Evolutionary conservation across 2,888 invertebrate species (phyloP), one percentile per base, ranked within the genome.

Genomic region (Acronicta alni): DNA sequence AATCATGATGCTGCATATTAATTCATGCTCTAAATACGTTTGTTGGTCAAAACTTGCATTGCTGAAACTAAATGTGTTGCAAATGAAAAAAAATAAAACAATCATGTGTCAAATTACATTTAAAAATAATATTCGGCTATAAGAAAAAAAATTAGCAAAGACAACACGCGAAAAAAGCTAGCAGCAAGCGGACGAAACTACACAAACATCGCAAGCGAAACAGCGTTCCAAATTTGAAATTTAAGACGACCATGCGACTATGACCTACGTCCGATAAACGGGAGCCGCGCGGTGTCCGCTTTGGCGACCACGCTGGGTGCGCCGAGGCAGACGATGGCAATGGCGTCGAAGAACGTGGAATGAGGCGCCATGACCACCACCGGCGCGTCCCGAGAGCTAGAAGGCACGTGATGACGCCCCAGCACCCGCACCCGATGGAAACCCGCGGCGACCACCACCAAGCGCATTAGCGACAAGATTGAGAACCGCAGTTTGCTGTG

Each of bases 251-350:
- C 71, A 72, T 72, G 71, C 71, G 42, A 39, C 38, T 54, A 44
- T 17, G 67, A 93, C 97, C 89, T 97, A 98, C 98, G 98, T 96
- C 99, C 99, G 90, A 98, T 97, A 82, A 98, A 95, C 59, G 98
- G 98, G 80, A 98, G 96, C 65, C 95, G 94, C 52, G 97, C 96
- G 23, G 97, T 97, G 86, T 98, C 98, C 17, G 96, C 97, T 88
- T 98, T 98, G 67, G 98, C 98, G 75, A 99, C 98, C 85, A 98
- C 97, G 80, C 97, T 97, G 23, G 98, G 97, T 48, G 97, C 97
- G n/a, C 97, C 97, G 73, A 97, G 95, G 83, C 96, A 95, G 60
- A 98, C 96, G 81, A 98, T 97, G 77, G 97, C 96, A 69, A 98
- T 95, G 62, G 97, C 97, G 91, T 99, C 99, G 92, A 98, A 97